Conservation (phyloP, 1,140 invertebrate species). For the Drosophila lowei region DNA sequence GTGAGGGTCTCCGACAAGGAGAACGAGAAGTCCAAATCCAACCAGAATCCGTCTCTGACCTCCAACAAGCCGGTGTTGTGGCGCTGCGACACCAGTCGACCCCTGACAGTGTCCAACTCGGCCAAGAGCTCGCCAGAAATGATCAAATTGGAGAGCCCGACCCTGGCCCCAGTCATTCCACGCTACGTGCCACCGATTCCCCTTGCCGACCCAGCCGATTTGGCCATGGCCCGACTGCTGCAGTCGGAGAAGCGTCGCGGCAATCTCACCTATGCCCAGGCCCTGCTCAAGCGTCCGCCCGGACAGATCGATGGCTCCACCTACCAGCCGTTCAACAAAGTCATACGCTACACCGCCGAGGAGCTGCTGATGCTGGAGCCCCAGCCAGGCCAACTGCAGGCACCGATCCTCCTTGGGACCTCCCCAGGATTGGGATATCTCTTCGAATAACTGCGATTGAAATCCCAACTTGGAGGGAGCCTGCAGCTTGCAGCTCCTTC, state of each 20-base stretch:
- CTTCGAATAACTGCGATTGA: too few species aligned
- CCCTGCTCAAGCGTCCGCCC: slow-evolving; percentile 1
- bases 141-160: neutral
- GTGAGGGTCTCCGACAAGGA: slow-evolving; percentile 19
- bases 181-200: slow-evolving; percentile 17
- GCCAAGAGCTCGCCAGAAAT: too few species aligned
- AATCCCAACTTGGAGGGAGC: too few species aligned
- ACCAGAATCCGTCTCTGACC: neutral
- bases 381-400: neutral
- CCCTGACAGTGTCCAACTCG: too few species aligned
- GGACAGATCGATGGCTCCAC: too few species aligned
- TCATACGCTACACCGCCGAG: too few species aligned
- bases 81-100: too few species aligned
- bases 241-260: slow-evolving; percentile 31
- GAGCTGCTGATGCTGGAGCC: slow-evolving; percentile 20
- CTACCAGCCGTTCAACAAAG: too few species aligned
- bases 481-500: too few species aligned
- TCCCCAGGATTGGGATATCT: neutral
- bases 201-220: too few species aligned
- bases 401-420: neutral
- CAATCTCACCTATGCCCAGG: slow-evolving; percentile 40
- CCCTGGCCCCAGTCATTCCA: neutral
- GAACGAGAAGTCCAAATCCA: slow-evolving; percentile 9
- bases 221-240: neutral
- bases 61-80: slow-evolving; percentile 4